A percentile compares a stretch with the other conserved stretches of the same genome.
Evolutionary conservation across 2,888 invertebrate genomes (phyloP).

Genomic region (Aricia artaxerxes): DNA sequence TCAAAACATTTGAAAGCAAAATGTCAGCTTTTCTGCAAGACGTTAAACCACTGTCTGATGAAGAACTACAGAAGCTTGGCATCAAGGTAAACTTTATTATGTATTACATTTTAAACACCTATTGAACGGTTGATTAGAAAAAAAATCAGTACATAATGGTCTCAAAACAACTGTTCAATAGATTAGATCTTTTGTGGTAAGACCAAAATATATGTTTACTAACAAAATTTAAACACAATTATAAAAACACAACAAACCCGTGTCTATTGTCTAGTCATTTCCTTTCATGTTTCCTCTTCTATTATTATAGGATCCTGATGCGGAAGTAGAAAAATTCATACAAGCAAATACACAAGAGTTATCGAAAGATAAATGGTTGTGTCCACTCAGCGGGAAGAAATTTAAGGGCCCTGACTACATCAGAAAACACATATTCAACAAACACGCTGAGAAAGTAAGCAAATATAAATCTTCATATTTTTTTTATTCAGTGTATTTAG

Average conservation of each 20-base stretch:
- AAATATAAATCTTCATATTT: not conserved
- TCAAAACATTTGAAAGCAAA: constrained; percentile 92
- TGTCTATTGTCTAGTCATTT: not conserved
- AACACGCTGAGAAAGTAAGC: constrained; percentile 93
- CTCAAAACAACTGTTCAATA: no score
- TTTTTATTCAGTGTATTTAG: not conserved
- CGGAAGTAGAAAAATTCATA: constrained; percentile 96
- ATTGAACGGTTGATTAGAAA: no score
- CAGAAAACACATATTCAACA: constrained; percentile 98
- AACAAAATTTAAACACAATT: not conserved
- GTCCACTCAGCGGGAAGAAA: constrained; percentile 98
- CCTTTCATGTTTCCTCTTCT: constrained; percentile 12
- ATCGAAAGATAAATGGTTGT: constrained; percentile 99
- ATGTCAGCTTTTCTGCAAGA: constrained; percentile 94
- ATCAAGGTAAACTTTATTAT: constrained; percentile 78
- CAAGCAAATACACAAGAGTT: constrained; percentile 97
- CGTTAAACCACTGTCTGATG: constrained; percentile 84
- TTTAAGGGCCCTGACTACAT: constrained; percentile 99
- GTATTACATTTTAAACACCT: no score
- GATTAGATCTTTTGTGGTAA: no score
- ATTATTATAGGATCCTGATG: constrained; percentile 73
- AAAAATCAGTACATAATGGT: no score
- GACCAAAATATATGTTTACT: no score
- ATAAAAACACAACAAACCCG: not conserved
- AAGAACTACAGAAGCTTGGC: constrained; percentile 91